These are phyloP conservation scores for Megaustenia siamemsis DNA, from an alignment of 2,888 invertebrate genomes.

Conservation along the genomic window DNA sequence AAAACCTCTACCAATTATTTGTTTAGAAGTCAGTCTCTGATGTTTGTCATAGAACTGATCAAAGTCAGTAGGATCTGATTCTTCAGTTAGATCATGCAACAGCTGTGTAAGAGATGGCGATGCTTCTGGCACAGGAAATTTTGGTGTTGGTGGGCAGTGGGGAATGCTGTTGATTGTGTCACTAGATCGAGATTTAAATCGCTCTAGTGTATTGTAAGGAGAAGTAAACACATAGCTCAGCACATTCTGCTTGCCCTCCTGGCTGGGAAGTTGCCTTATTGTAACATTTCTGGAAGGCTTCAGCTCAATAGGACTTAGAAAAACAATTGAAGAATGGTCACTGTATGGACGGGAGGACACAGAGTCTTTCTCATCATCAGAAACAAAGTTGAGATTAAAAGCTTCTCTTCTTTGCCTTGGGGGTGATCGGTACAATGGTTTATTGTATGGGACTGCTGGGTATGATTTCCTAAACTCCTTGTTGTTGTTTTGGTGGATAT, in stretches of 20 bases:
- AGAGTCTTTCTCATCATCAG: conserved; percentile 73
- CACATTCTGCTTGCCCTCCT: conserved; percentile 60
- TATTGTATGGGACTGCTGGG: conserved; percentile 45
- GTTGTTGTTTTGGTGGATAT: neutral
- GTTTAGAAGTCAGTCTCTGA: neutral
- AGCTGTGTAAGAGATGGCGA: conserved; percentile 71
- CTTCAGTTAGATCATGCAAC: conserved; percentile 67
- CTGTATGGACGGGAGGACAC: conserved; percentile 70
- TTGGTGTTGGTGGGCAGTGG: conserved; percentile 71
- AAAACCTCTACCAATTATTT: neutral
- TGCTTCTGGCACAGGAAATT: conserved; percentile 69
- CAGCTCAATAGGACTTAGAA: conserved; percentile 73
- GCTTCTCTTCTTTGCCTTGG: conserved; percentile 37
- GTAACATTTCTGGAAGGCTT: conserved; percentile 69
- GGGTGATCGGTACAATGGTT: conserved; percentile 46
- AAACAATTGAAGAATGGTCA: conserved; percentile 73
- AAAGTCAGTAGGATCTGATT: conserved; percentile 37
- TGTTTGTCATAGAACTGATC: conserved; percentile 30
- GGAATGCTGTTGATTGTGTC: conserved; percentile 72
- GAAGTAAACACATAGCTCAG: conserved; percentile 58
- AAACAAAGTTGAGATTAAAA: conserved; percentile 51
- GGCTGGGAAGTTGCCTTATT: conserved; percentile 66
- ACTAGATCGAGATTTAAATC: conserved; percentile 70
- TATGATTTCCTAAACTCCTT: conserved; percentile 45
- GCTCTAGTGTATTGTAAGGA: conserved; percentile 61